A percentile compares a stretch with the other conserved stretches of the same genome.
Conservation (phyloP, 2,113 vertebrate genomes). For the Austrofundulus limnaeus region DNA sequence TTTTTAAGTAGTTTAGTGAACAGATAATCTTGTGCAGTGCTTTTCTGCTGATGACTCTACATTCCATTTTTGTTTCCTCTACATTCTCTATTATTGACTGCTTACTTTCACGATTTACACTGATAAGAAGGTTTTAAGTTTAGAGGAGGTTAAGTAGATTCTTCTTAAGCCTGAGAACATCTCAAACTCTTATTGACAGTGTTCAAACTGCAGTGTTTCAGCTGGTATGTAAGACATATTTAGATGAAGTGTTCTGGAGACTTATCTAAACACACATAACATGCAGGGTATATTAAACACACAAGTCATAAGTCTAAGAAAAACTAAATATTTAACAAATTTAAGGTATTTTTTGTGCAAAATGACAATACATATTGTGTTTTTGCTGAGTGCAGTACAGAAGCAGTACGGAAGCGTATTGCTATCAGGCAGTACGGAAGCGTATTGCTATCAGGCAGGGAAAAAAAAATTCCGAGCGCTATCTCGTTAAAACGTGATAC, state of each 20-base stretch:
- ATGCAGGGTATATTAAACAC: constrained; percentile 1
- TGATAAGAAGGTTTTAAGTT: background rate
- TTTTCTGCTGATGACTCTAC: too few relatives aligned
- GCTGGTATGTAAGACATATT: background rate
- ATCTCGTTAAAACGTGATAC: too few relatives aligned
- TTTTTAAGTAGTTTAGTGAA: too few relatives aligned
- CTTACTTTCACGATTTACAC: background rate
- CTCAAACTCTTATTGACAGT: background rate
- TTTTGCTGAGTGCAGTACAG: too few relatives aligned
- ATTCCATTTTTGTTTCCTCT: background rate
- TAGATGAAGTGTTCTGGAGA: background rate
- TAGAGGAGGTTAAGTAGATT: too few relatives aligned
- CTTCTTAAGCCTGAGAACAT: background rate
- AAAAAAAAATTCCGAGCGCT: too few relatives aligned
- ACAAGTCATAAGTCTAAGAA: too few relatives aligned
- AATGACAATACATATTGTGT: background rate
- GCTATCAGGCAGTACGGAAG: too few relatives aligned
- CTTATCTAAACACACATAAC: background rate
- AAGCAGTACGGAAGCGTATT: too few relatives aligned
- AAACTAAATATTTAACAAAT: too few relatives aligned
- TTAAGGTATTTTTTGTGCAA: background rate
- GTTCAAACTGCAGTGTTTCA: background rate
- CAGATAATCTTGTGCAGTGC: too few relatives aligned
- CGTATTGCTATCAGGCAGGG: too few relatives aligned
- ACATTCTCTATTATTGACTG: background rate